Conservation (phyloP, 2,888 invertebrate genomes). For the Xestobium rufovillosum region DNA sequence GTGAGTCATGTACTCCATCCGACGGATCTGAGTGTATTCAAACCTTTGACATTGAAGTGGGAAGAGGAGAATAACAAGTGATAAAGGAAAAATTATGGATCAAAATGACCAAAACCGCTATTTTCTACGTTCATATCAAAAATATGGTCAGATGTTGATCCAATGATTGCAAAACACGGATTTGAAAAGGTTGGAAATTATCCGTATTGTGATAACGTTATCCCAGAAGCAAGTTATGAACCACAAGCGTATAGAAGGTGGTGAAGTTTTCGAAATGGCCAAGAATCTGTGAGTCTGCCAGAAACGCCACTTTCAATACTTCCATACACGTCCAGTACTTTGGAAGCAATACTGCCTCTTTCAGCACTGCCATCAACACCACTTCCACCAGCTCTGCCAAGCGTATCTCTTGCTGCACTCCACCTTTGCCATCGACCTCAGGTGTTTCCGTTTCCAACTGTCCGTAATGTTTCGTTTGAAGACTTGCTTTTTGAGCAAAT, state of each 20-base stretch:
- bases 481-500: conserved; percentile 6
- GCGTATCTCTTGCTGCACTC: neutral
- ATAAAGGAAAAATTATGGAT: conserved; percentile 15
- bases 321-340: neutral
- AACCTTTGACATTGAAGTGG: conserved; percentile 20
- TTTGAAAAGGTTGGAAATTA: conserved; percentile 12
- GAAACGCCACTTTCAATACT: neutral
- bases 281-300: neutral
- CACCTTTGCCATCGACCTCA: no score
- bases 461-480: conserved; percentile 2
- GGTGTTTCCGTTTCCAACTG: no score
- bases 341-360: neutral
- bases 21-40: no score
- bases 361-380: neutral
- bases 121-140: conserved; percentile 9
- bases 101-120: conserved; percentile 12
- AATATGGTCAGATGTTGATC: conserved; percentile 12
- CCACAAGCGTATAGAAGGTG: conserved; percentile 10
- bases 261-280: no score
- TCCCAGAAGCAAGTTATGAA: conserved; percentile 9
- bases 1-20: no score
- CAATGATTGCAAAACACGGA: conserved; percentile 10
- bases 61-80: conserved; percentile 12
- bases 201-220: conserved; percentile 11
- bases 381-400: neutral